A percentile compares a stretch with the other conserved stretches of the same genome.
Conservation (phyloP, 2,888 invertebrate genomes). For the Latheticus oryzae region DNA sequence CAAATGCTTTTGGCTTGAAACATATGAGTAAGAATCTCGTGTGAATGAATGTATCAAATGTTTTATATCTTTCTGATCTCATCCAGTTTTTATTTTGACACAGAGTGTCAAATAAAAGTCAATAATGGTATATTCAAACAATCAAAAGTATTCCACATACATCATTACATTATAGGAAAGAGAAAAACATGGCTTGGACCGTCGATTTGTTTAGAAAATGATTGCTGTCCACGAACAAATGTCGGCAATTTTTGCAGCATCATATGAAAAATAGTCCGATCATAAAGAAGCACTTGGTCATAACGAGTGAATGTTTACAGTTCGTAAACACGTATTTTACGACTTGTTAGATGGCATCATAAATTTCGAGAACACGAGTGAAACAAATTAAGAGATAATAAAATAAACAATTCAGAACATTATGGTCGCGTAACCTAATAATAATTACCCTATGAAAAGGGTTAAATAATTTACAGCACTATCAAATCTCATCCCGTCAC, state of each 20-base stretch:
- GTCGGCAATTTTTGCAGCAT: slow-evolving; percentile 3
- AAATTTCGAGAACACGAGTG: slow-evolving; percentile 39
- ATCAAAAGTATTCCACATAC: too few relatives aligned
- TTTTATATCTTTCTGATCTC: too few relatives aligned
- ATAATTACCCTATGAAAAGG: slow-evolving; percentile 66
- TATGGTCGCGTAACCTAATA: slow-evolving; percentile 61
- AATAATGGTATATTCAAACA: too few relatives aligned
- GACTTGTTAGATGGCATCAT: slow-evolving; percentile 42
- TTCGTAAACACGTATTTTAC: slow-evolving; percentile 41
- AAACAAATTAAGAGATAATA: slow-evolving; percentile 54
- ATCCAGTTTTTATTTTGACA: too few relatives aligned
- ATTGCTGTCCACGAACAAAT: neutral
- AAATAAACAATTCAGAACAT: slow-evolving; percentile 55
- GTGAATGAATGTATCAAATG: too few relatives aligned
- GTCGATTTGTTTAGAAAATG: neutral
- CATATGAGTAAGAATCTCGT: too few relatives aligned
- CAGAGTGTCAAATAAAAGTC: too few relatives aligned
- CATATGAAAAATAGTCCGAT: slow-evolving; percentile 32
- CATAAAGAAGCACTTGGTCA: slow-evolving; percentile 37
- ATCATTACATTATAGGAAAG: neutral
- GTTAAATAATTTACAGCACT: slow-evolving; percentile 67
- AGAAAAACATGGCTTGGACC: slow-evolving; percentile 1
- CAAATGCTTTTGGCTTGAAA: too few relatives aligned
- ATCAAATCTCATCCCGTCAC: slow-evolving; percentile 67
- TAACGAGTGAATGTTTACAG: slow-evolving; percentile 38